Evolutionary conservation across 2,888 invertebrate genomes (phyloP).

Genomic region (Drosophila birchii): DNA sequence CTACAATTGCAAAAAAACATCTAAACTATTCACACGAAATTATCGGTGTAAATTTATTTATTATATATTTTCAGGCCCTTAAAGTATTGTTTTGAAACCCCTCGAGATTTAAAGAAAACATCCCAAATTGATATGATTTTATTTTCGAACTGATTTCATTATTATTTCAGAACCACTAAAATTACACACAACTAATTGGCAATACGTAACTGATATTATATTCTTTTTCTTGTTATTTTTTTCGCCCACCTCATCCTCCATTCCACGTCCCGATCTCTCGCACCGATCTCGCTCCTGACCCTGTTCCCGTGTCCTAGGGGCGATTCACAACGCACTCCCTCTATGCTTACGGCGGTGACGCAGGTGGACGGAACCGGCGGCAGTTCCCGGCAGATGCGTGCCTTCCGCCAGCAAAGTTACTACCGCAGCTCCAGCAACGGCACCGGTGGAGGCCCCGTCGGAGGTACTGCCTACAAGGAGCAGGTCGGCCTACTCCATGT

Average conservation of each 20-base stretch:
- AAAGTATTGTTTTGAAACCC: slow-evolving; percentile 9
- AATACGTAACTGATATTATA: slow-evolving; percentile 25
- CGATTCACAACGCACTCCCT: slow-evolving; percentile 84
- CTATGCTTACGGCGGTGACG: slow-evolving; percentile 84
- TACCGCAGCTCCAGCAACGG: slow-evolving; percentile 79
- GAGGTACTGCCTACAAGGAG: slow-evolving; percentile 65
- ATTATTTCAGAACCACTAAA: slow-evolving; percentile 11
- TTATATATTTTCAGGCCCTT: slow-evolving; percentile 8
- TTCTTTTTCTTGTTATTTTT: slow-evolving; percentile 28
- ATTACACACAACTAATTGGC: slow-evolving; percentile 21
- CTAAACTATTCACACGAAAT: neutral
- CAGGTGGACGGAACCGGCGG: slow-evolving; percentile 82
- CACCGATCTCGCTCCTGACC: neutral
- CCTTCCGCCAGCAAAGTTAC: slow-evolving; percentile 82
- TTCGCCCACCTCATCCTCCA: slow-evolving; percentile 1
- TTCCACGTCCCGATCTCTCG: neutral
- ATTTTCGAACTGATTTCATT: slow-evolving; percentile 6
- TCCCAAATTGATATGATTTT: slow-evolving; percentile 7
- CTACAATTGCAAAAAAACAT: neutral
- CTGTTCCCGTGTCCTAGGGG: slow-evolving; percentile 67
- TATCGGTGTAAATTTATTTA: slow-evolving; percentile 1
- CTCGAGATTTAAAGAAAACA: neutral
- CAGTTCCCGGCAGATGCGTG: slow-evolving; percentile 78
- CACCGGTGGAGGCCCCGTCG: slow-evolving; percentile 23
- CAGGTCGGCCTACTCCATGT: slow-evolving; percentile 78